Base-by-base conservation (phyloP, 92 coral and sea anemone species). In the Hydrozoanthus gracilis region DNA sequence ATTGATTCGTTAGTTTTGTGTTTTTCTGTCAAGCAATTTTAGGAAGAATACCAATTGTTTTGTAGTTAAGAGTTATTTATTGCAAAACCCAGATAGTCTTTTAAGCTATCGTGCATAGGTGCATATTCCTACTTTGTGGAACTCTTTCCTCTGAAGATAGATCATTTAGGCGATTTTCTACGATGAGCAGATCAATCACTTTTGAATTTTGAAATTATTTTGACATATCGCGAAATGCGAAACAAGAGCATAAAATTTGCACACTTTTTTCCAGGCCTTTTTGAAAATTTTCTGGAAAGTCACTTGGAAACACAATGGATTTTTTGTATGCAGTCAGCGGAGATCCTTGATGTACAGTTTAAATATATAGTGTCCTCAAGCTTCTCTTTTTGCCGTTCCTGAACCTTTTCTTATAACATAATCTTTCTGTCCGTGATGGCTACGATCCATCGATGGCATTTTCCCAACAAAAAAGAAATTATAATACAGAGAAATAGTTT, bases 401-500 rank as follows among this genome's bases (percentile, higher is more conserved):
- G 66, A 15, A 27, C 47, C 54, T 51, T 76, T 45, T 80, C 69
- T 55, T 60, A 58, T 11, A 11, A 17, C 60, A 49, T 14, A 58
- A 50, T 56, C 69, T 74, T 65, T 66, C 44, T 49, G 64, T 20
- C 85, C 47, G 35, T 39, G 15, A 14, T 27, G 14, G 44, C 15
- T 8, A 44, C n/a, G 27, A 20, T 56, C 39, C 84, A 46, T 79
- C 84, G 35, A 51, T 17, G 27, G 49, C 73, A 62, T 80, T 80
- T 80, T 80, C 60, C 47, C 56, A 80, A 77, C 82, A 77, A 20
- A 56, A 64, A 80, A 80, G 74, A 80, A 35, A 80, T 80, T 79
- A 80, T 80, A 80, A 80, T 64, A 80, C 85, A 80, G 85, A 80
- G 74, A 80, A 49, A 79, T 64, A 80, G 85, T 80, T 80, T 80